These are phyloP conservation scores for Halictus quadricinctus DNA, from an alignment of 2,888 invertebrate species.

Conservation along the genomic window DNA sequence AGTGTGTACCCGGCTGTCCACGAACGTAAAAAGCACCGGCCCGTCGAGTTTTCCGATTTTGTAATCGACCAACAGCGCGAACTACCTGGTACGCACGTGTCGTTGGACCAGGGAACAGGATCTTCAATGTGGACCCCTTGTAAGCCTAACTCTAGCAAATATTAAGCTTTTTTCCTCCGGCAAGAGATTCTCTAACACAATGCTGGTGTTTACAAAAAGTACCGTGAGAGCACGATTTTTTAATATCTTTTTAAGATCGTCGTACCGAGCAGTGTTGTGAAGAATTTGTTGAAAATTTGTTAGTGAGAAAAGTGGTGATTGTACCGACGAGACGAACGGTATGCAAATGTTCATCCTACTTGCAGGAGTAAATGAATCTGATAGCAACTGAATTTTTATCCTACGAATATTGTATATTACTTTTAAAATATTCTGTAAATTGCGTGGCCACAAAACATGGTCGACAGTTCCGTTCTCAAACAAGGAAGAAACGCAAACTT, in stretches of 20 bases:
- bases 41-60: slow-evolving; percentile 26
- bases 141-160: not conserved
- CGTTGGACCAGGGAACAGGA: not conserved
- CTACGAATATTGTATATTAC: not conserved
- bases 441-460: not conserved
- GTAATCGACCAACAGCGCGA: not conserved
- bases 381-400: not conserved
- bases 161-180: not conserved
- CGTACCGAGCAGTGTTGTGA: too few relatives aligned
- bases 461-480: not conserved
- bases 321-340: not conserved
- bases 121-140: not conserved
- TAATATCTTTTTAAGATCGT: too few relatives aligned
- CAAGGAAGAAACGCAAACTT: not conserved
- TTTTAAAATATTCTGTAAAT: not conserved
- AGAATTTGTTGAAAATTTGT: not conserved
- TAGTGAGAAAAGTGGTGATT: not conserved
- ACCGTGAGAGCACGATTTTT: not conserved
- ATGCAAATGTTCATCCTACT: not conserved
- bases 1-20: slow-evolving; percentile 24
- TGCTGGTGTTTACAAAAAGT: not conserved
- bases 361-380: too few relatives aligned
- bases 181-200: not conserved
- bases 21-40: slow-evolving; percentile 29
- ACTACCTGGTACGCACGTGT: not conserved